phyloP scores from a whole-genome alignment of 1,140 invertebrate genomes.

The Magallana angulata region DNA sequence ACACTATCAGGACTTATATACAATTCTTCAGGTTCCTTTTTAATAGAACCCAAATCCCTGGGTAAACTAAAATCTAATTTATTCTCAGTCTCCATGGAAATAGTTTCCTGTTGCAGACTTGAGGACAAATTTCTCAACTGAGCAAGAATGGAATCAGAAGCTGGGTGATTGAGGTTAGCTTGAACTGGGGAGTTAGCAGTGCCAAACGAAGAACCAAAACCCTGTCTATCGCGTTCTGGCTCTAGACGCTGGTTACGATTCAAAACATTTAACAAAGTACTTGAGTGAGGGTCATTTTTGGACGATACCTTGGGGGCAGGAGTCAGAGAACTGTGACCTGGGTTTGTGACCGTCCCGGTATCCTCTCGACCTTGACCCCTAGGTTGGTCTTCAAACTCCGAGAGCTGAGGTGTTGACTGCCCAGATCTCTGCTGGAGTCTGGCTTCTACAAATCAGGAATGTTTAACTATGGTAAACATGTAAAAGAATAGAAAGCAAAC shows the following conservation, averaged over 20 bases:
- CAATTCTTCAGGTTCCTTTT: slow-evolving; percentile 12
- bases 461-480: background rate
- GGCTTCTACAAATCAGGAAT: slow-evolving; percentile 22
- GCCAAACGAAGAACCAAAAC: slow-evolving; percentile 4
- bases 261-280: slow-evolving; percentile 34
- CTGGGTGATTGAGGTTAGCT: background rate
- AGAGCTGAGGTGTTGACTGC: background rate
- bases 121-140: slow-evolving; percentile 38
- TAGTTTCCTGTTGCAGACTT: slow-evolving; percentile 32
- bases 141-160: slow-evolving; percentile 21
- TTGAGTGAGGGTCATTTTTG: slow-evolving; percentile 19
- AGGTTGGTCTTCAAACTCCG: background rate
- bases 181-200: slow-evolving; percentile 25
- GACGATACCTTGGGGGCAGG: slow-evolving; percentile 10
- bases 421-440: slow-evolving; percentile 1
- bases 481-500: background rate
- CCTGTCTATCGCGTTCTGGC: slow-evolving; percentile 15
- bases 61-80: background rate
- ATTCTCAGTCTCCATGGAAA: slow-evolving; percentile 20
- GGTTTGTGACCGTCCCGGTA: background rate
- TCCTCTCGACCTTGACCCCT: background rate
- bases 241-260: slow-evolving; percentile 36
- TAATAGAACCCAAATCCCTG: slow-evolving; percentile 9
- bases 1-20: background rate
- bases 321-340: background rate